A percentile compares a stretch with the other conserved stretches of the same genome.
phyloP scores from a whole-genome alignment of 2,113 vertebrate species.

The Heloderma charlesbogerti region DNA sequence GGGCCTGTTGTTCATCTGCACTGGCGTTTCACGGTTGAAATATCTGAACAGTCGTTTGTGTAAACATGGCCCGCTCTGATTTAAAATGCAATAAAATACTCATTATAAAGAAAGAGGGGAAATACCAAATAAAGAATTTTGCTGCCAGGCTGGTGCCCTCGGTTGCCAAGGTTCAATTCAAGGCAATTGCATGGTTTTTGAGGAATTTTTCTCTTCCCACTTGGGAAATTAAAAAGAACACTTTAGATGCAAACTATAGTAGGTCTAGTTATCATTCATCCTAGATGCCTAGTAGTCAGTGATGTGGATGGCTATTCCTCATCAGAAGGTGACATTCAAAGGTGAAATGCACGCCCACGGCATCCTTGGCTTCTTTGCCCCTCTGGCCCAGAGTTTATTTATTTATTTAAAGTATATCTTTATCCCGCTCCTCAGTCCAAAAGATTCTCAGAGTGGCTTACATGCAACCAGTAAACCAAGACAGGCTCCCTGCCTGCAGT shows the following conservation, averaged over 20 bases:
- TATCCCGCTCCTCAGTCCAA: too few relatives aligned
- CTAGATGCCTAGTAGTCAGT: background rate
- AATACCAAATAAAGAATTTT: background rate
- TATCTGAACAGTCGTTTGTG: background rate
- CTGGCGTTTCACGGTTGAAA: background rate
- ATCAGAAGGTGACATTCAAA: background rate
- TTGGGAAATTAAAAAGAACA: background rate
- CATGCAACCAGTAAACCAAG: too few relatives aligned
- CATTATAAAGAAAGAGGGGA: background rate
- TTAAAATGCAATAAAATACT: conserved; percentile 31
- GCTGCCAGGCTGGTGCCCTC: background rate
- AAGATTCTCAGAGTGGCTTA: too few relatives aligned
- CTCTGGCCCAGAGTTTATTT: background rate
- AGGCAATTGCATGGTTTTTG: background rate
- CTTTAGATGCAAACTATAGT: background rate
- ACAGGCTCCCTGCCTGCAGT: too few relatives aligned
- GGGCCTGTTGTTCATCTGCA: background rate
- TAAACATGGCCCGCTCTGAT: background rate
- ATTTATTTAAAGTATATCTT: too few relatives aligned
- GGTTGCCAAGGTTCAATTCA: background rate
- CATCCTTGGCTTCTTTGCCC: background rate
- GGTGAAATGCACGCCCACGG: background rate
- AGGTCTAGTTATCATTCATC: background rate
- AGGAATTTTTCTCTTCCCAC: background rate
- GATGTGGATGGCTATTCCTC: too few relatives aligned